Evolutionary conservation across 2,888 invertebrate genomes (phyloP).

Genomic region (Liodrosophila aerea): DNA sequence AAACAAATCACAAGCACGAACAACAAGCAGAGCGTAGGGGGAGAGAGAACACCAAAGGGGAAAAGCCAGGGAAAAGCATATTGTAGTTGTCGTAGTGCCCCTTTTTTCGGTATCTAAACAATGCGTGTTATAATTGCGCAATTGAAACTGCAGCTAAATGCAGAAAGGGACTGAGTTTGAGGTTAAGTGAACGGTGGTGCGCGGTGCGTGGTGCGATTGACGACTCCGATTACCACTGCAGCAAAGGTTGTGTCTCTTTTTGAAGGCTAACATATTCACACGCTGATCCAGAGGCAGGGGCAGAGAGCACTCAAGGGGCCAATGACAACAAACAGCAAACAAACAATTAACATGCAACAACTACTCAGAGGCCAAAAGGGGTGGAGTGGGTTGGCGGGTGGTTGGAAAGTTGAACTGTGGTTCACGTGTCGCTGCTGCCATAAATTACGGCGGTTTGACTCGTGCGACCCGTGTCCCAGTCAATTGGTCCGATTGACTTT

Average conservation of each 20-base stretch:
- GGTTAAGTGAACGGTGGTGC: slow-evolving; percentile 29
- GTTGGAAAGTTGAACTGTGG: slow-evolving; percentile 28
- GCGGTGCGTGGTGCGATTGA: slow-evolving; percentile 29
- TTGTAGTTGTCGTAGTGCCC: slow-evolving; percentile 68
- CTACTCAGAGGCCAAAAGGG: slow-evolving; percentile 18
- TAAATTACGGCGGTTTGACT: slow-evolving; percentile 78
- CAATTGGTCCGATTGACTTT: slow-evolving; percentile 76
- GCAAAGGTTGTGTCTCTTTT: slow-evolving; percentile 42
- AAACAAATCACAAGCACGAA: slow-evolving; percentile 71
- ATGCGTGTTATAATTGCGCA: slow-evolving; percentile 78
- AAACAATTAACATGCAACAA: slow-evolving; percentile 81
- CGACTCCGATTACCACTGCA: slow-evolving; percentile 65
- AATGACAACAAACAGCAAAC: slow-evolving; percentile 82
- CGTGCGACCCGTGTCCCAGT: slow-evolving; percentile 57
- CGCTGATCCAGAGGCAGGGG: slow-evolving; percentile 45
- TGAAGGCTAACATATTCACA: slow-evolving; percentile 71
- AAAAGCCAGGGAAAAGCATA: slow-evolving; percentile 61
- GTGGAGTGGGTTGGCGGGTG: not conserved
- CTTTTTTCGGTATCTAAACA: slow-evolving; percentile 54
- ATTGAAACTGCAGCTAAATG: slow-evolving; percentile 60
- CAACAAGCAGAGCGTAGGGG: slow-evolving; percentile 23
- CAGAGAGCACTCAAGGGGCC: slow-evolving; percentile 75
- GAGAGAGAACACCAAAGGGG: slow-evolving; percentile 15
- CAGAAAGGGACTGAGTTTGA: slow-evolving; percentile 10
- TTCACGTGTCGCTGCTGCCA: slow-evolving; percentile 72